Conservation (phyloP, 2,888 invertebrate genomes). For the Siphlonurus alternatus region DNA sequence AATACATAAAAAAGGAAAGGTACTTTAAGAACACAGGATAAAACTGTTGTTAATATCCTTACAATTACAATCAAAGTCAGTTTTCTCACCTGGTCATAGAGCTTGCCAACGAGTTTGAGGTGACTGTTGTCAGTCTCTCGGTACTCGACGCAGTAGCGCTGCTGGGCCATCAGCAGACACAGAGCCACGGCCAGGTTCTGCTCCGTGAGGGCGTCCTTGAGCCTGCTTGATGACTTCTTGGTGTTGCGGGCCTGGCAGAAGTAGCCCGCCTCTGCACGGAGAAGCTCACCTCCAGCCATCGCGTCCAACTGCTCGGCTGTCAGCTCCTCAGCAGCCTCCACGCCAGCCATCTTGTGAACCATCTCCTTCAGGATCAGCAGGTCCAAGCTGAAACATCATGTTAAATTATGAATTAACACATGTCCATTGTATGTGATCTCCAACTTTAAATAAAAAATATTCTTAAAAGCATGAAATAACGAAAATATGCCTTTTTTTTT, state of each 20-base stretch:
- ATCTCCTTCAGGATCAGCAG: slow-evolving; percentile 89
- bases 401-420: too few relatives aligned
- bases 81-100: slow-evolving; percentile 51
- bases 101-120: slow-evolving; percentile 67
- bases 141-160: slow-evolving; percentile 88
- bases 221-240: slow-evolving; percentile 80
- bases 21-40: too few relatives aligned
- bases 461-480: slow-evolving; percentile 10
- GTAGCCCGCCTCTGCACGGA: slow-evolving; percentile 93
- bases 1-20: slow-evolving; percentile 14
- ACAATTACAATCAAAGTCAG: too few relatives aligned
- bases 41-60: too few relatives aligned
- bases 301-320: slow-evolving; percentile 93
- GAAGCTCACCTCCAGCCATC: slow-evolving; percentile 89
- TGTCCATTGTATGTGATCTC: neutral
- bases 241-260: slow-evolving; percentile 95
- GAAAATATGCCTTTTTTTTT: neutral
- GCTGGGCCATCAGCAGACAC: slow-evolving; percentile 91
- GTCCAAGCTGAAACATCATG: slow-evolving; percentile 56
- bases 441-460: neutral
- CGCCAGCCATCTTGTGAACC: slow-evolving; percentile 98
- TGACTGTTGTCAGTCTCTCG: slow-evolving; percentile 64
- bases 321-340: slow-evolving; percentile 92
- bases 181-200: slow-evolving; percentile 86
- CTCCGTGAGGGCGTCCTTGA: slow-evolving; percentile 89